Percentiles rank a stretch among this genome's conserved stretches.
Conservation (phyloP, 2,113 vertebrate genomes). For the Nannobrachium achirus region DNA sequence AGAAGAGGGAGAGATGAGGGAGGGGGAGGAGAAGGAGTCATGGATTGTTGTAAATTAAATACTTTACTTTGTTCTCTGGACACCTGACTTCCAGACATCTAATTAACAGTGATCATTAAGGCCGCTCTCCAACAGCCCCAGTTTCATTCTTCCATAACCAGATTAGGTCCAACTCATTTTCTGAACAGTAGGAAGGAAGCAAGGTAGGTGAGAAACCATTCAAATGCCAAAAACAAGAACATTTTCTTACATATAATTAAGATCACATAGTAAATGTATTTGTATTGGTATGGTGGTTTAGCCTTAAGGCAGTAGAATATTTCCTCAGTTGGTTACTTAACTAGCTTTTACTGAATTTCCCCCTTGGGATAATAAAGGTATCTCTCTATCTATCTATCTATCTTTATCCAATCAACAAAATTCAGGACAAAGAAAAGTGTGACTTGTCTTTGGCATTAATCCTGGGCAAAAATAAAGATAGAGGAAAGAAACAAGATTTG, state of each 20-base stretch:
- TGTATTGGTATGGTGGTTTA: constrained; percentile 3
- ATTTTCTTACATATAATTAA: background rate
- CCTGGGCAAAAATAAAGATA: constrained; percentile 5
- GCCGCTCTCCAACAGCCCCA: constrained; percentile 18
- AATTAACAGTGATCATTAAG: constrained; percentile 25
- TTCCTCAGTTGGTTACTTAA: background rate
- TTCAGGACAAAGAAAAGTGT: background rate
- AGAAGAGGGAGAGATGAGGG: background rate
- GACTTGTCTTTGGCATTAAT: constrained; percentile 48
- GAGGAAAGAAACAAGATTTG: background rate
- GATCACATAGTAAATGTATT: background rate
- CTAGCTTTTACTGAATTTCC: background rate
- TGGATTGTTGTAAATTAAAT: background rate
- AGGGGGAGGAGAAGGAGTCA: background rate
- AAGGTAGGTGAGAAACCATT: constrained; percentile 11
- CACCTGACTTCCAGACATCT: background rate
- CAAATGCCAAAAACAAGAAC: constrained; percentile 47
- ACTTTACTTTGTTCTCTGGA: background rate
- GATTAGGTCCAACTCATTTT: constrained; percentile 35
- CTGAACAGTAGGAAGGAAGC: constrained; percentile 17
- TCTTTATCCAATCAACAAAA: background rate
- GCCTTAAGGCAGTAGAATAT: background rate
- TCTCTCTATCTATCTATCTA: no score
- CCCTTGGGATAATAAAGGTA: no score
- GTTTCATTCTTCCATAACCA: constrained; percentile 36